phyloP scores from a whole-genome alignment of 2,113 vertebrate genomes.

The Pedionomus torquatus region DNA sequence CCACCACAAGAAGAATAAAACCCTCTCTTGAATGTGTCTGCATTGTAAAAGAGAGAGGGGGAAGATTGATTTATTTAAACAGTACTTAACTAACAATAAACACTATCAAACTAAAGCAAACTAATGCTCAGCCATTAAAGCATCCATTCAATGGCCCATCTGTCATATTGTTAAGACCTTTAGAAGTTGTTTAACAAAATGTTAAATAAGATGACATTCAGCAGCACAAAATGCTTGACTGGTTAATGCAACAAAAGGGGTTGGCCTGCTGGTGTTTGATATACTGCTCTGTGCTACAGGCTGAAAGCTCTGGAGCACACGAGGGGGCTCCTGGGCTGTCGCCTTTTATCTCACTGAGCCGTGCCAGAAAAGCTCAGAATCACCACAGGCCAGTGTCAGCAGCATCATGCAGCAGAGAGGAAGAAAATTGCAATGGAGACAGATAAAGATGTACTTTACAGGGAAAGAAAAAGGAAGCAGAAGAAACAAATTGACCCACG shows the following conservation, averaged over 20 bases:
- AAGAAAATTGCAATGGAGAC: background rate
- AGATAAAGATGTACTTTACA: background rate
- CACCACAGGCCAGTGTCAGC: constrained; percentile 14
- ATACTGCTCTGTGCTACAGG: constrained; percentile 62
- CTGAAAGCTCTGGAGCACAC: constrained; percentile 48
- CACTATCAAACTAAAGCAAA: constrained; percentile 73
- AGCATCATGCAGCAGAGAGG: background rate
- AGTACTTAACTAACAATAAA: constrained; percentile 77
- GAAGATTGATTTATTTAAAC: constrained; percentile 65
- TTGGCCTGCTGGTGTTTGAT: constrained; percentile 68
- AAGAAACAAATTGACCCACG: background rate
- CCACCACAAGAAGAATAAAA: constrained; percentile 19
- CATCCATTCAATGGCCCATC: constrained; percentile 73
- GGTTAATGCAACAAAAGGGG: constrained; percentile 73
- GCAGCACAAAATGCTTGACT: constrained; percentile 77
- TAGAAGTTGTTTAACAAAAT: constrained; percentile 82
- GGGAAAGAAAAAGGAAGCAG: background rate
- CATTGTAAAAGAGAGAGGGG: background rate
- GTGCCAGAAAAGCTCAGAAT: constrained; percentile 48
- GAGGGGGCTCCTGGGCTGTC: constrained; percentile 54
- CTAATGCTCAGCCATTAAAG: constrained; percentile 72
- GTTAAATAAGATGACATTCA: constrained; percentile 82
- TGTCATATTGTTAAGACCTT: constrained; percentile 81
- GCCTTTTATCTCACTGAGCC: constrained; percentile 68
- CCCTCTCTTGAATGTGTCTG: background rate